Percentiles rank a stretch among this genome's conserved stretches.
Evolutionary conservation across 2,888 invertebrate genomes (phyloP).

Genomic region (Dugesia japonica): DNA sequence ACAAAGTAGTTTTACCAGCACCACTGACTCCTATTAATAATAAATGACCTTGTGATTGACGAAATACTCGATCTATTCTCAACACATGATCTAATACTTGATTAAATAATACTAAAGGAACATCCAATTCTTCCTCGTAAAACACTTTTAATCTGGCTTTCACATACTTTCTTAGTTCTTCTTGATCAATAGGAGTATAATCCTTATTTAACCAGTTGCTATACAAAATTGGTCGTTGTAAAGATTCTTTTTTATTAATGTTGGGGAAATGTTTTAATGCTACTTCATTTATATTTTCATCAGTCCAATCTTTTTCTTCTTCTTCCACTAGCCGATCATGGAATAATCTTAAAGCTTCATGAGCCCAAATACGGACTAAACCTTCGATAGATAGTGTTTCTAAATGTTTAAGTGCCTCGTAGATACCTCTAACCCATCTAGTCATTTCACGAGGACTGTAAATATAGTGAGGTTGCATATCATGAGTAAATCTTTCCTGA

Average conservation of each 20-base stretch:
- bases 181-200: slow-evolving; percentile 83
- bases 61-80: slow-evolving; percentile 92
- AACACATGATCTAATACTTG: slow-evolving; percentile 95
- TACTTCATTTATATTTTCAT: slow-evolving; percentile 72
- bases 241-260: slow-evolving; percentile 65
- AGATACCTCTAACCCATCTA: slow-evolving; percentile 94
- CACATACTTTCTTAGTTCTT: slow-evolving; percentile 83
- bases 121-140: slow-evolving; percentile 96
- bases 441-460: slow-evolving; percentile 96
- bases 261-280: slow-evolving; percentile 76
- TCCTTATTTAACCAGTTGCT: slow-evolving; percentile 98
- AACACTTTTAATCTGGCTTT: slow-evolving; percentile 89
- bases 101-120: slow-evolving; percentile 88
- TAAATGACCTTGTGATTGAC: slow-evolving; percentile 93
- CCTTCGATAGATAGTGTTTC: slow-evolving; percentile 80
- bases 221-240: slow-evolving; percentile 84
- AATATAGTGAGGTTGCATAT: slow-evolving; percentile 99
- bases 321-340: slow-evolving; percentile 65
- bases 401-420: slow-evolving; percentile 84
- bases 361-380: slow-evolving; percentile 91
- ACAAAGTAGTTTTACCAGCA: slow-evolving; percentile 93
- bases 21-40: slow-evolving; percentile 93
- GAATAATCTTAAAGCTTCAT: slow-evolving; percentile 64
- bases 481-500: slow-evolving; percentile 88
- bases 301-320: slow-evolving; percentile 84